Evolutionary conservation across 2,113 vertebrate species (phyloP).

Genomic region (Columba livia): DNA sequence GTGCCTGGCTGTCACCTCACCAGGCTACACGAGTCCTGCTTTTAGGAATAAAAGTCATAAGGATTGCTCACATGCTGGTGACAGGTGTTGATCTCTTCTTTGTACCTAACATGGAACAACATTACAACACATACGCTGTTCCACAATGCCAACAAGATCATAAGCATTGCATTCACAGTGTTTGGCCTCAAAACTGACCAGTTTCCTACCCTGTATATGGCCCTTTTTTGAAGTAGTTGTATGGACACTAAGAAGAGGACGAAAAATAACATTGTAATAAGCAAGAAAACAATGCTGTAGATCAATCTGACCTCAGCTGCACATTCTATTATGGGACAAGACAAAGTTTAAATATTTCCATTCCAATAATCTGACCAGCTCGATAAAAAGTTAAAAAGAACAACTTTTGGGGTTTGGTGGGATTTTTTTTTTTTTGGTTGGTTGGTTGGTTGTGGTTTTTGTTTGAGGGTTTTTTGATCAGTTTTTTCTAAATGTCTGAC

Average conservation of each 20-base stretch:
- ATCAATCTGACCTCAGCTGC: background rate
- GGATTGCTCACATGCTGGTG: background rate
- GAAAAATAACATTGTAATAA: background rate
- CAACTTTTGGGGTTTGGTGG: background rate
- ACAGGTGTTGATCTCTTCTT: background rate
- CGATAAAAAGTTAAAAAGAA: background rate
- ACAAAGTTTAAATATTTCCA: background rate
- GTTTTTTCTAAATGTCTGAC: background rate
- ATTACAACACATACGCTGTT: rapidly evolving
- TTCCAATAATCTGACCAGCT: background rate
- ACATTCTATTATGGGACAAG: background rate
- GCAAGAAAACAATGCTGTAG: background rate
- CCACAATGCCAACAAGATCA: background rate
- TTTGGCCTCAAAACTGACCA: background rate
- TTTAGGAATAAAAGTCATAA: background rate
- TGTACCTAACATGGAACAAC: background rate
- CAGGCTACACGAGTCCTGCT: background rate
- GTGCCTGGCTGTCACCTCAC: background rate
- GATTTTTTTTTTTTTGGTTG: background rate
- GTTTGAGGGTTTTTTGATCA: background rate
- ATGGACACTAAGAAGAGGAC: background rate
- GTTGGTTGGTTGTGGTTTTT: background rate
- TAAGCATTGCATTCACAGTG: background rate
- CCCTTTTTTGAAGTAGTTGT: background rate
- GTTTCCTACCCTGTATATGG: background rate